These are phyloP conservation scores for Tribolium madens DNA, from an alignment of 1,140 invertebrate species.

Conservation along the genomic window DNA sequence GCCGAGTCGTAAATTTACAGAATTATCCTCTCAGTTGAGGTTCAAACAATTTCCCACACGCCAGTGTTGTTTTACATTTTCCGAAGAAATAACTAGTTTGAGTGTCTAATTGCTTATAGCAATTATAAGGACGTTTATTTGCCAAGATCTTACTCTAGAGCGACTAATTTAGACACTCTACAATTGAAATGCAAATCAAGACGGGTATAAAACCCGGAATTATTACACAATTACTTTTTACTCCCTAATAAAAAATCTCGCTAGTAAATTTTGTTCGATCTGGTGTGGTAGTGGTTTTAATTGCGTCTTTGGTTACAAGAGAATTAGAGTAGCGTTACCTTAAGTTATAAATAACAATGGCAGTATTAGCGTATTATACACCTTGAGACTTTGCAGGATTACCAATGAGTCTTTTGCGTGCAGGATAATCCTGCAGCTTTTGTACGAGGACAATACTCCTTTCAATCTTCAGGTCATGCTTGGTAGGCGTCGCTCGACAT, in stretches of 20 bases:
- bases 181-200: slow-evolving; percentile 37
- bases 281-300: slow-evolving; percentile 13
- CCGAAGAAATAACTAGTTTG: slow-evolving; percentile 32
- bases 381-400: slow-evolving; percentile 33
- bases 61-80: slow-evolving; percentile 29
- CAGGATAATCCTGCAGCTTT: slow-evolving; percentile 21
- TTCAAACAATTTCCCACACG: slow-evolving; percentile 25
- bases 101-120: slow-evolving; percentile 36
- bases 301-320: slow-evolving; percentile 9
- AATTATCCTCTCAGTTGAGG: slow-evolving; percentile 37
- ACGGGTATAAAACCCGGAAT: neutral
- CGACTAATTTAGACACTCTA: slow-evolving; percentile 28
- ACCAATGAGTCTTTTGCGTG: slow-evolving; percentile 27
- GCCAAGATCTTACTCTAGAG: slow-evolving; percentile 26
- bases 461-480: slow-evolving; percentile 22
- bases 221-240: slow-evolving; percentile 14
- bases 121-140: slow-evolving; percentile 36
- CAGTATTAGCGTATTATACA: slow-evolving; percentile 31
- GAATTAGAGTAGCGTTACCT: neutral
- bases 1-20: slow-evolving; percentile 29
- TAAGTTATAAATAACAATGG: slow-evolving; percentile 35
- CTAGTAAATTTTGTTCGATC: slow-evolving; percentile 17
- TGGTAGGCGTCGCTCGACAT: slow-evolving; percentile 25
- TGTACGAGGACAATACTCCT: slow-evolving; percentile 25
- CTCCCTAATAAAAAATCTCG: neutral